Evolutionary conservation across 2,888 invertebrate species (phyloP).

Genomic region (Acrobasis suavella): DNA sequence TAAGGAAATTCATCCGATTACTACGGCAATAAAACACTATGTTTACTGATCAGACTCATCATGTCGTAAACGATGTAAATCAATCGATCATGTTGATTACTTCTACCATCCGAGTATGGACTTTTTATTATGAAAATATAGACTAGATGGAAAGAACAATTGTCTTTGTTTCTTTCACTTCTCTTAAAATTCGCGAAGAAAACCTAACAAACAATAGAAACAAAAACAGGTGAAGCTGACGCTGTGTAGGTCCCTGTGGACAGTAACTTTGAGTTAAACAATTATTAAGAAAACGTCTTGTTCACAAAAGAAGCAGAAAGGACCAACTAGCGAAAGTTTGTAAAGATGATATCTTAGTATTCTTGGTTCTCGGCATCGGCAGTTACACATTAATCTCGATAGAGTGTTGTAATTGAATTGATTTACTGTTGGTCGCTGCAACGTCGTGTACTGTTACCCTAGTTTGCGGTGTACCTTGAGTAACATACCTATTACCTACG

Average conservation of each 20-base stretch:
- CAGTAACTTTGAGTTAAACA: not conserved
- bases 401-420: conserved; percentile 15
- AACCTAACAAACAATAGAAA: too few species aligned
- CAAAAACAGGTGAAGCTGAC: too few species aligned
- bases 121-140: not conserved
- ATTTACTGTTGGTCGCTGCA: conserved; percentile 7
- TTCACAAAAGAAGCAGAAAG: not conserved
- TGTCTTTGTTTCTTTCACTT: too few species aligned
- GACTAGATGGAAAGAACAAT: not conserved
- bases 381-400: conserved; percentile 9
- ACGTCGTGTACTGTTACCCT: conserved; percentile 4
- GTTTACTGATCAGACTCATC: conserved; percentile 6
- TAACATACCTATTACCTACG: not conserved
- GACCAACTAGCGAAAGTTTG: not conserved
- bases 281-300: not conserved
- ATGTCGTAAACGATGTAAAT: conserved; percentile 4
- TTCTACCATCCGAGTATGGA: not conserved
- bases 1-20: conserved; percentile 16
- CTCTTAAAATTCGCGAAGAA: too few species aligned
- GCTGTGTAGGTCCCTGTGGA: too few species aligned
- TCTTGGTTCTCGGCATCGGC: not conserved
- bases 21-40: conserved; percentile 11
- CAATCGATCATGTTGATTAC: conserved; percentile 1
- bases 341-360: not conserved
- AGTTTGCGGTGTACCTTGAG: conserved; percentile 5